Evolutionary conservation across 2,113 vertebrate species (phyloP), one percentile per base, ranked within the genome.

Genomic region (Ictidomys tridecemlineatus): DNA sequence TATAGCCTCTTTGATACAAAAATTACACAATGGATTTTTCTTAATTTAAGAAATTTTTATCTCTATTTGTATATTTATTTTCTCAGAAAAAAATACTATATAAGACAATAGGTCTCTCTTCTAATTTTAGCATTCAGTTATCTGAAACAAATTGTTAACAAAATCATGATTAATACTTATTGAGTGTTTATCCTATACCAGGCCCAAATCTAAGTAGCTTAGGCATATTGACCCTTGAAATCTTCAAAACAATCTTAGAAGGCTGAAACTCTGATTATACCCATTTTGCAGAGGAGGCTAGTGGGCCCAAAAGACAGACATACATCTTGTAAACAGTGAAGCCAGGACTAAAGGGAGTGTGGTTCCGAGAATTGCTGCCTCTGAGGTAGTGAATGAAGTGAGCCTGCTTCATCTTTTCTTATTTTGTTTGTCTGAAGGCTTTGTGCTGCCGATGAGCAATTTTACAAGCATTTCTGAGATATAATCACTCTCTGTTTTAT

Each of bases 11-110:
- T 53, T 67, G 63, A 85, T n/a, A 82, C 28, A 73, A 70, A 34
- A 93, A 95, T 86, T 37, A 82, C 85, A 42, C 28, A 72, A 24
- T 74, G 67, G 37, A 56, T 72, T 45, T 67, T 87, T 45, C 74
- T 89, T 70, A 51, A 82, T 89, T 94, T 85, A 37, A 93, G 78
- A 87, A 96, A 84, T 70, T 58, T 95, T 88, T 16, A 72, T 79
- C 32, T 91, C 10, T 93, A 2, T 94, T 86, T 84, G 4, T 85
- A 1, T 85, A 65, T 87, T 70, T 61, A 22, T 91, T 93, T 79
- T 58, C n/a, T 73, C 48, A 91, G 56, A 89, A 83, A 96, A n/a
- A 93, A 5, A 30, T 10, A 13, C 12, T 51, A 4, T 85, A 11
- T 72, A 78, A 93, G 30, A 92, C 18, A 70, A 32, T 58, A 22